phyloP scores from a whole-genome alignment of 2,888 invertebrate species.

The Gastracanthus pulcherrimus region DNA sequence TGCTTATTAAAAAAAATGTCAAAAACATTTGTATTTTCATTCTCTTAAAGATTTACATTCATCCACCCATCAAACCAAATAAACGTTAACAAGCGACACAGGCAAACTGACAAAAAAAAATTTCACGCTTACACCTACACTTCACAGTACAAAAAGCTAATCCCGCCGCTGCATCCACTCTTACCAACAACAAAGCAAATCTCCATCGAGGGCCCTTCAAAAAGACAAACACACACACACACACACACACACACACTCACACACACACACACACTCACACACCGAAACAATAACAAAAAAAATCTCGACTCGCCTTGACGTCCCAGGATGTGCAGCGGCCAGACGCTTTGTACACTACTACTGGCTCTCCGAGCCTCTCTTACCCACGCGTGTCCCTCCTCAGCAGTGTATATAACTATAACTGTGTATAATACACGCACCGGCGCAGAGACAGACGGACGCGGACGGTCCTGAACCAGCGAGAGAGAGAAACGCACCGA shows the following conservation, averaged over 20 bases:
- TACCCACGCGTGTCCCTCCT: conserved; percentile 12
- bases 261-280: not conserved
- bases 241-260: not conserved
- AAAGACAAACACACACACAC: not conserved
- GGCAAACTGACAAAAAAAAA: too few relatives aligned
- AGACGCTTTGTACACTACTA: conserved; percentile 11
- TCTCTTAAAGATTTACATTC: too few relatives aligned
- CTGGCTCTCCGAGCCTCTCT: not conserved
- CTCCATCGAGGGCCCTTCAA: too few relatives aligned
- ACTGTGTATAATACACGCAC: too few relatives aligned
- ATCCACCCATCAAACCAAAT: too few relatives aligned
- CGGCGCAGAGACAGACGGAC: not conserved
- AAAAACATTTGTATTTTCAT: too few relatives aligned
- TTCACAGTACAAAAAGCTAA: not conserved
- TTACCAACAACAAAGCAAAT: not conserved
- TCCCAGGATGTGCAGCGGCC: conserved; percentile 31
- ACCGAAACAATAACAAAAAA: not conserved
- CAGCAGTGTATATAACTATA: too few relatives aligned
- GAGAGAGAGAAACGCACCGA: not conserved
- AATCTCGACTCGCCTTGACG: conserved; percentile 10
- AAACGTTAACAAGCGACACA: too few relatives aligned
- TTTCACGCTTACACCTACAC: too few relatives aligned
- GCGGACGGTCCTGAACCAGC: not conserved
- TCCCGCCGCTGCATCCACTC: not conserved
- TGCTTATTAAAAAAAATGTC: too few relatives aligned